These are phyloP conservation scores for Montipora efflorescens DNA, from an alignment of 64 coral and sea anemone genomes.

Conservation along the genomic window DNA sequence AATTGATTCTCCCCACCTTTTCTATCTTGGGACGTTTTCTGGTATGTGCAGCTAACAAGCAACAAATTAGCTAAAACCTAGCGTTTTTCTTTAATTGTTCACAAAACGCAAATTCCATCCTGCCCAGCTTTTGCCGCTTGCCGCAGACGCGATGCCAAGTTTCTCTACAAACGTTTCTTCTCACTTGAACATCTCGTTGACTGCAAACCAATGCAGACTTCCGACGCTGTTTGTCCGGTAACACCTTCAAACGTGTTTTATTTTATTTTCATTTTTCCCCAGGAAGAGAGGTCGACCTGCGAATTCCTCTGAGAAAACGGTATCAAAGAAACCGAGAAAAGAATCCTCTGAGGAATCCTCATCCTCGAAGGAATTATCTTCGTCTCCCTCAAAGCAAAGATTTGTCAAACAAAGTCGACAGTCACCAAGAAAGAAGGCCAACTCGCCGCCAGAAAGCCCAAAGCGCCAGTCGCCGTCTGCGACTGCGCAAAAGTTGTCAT, in stretches of 20 bases:
- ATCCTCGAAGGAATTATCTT: background rate
- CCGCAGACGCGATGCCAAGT: too few species aligned
- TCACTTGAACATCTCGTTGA: too few species aligned
- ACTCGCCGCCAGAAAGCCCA: background rate
- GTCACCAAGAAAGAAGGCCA: background rate
- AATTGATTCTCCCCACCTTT: too few species aligned
- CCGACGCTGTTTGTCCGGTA: too few species aligned
- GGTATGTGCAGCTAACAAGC: too few species aligned
- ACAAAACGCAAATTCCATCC: too few species aligned
- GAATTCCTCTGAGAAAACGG: slow-evolving; percentile 4
- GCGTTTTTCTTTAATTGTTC: too few species aligned
- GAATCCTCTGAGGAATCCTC: background rate
- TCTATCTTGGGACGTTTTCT: too few species aligned
- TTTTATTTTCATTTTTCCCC: background rate
- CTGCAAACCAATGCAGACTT: too few species aligned
- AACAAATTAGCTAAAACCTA: too few species aligned
- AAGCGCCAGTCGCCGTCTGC: background rate
- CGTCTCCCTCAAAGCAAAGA: background rate
- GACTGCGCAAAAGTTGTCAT: background rate
- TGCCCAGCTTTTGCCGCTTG: too few species aligned
- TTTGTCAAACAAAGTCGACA: background rate
- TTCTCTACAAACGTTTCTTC: too few species aligned
- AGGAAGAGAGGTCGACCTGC: slow-evolving; percentile 64
- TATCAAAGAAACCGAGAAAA: slow-evolving; percentile 24
- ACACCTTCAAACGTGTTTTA: background rate